Percentiles rank a stretch among this genome's conserved stretches.
Evolutionary conservation across 2,113 vertebrate genomes (phyloP).

Genomic region (Hippolais icterina): DNA sequence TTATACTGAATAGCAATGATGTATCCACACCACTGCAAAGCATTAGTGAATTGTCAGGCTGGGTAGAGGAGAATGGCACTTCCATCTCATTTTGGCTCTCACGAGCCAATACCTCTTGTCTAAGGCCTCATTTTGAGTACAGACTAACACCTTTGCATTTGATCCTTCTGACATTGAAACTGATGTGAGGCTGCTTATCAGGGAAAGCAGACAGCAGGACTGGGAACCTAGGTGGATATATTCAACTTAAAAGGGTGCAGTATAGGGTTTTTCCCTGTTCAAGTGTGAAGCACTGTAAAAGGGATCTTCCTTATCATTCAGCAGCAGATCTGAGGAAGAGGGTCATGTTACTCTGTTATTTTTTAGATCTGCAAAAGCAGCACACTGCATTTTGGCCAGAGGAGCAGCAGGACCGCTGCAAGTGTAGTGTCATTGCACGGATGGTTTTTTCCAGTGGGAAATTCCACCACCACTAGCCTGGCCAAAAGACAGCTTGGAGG

Average conservation of each 20-base stretch:
- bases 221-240: neutral
- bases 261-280: neutral
- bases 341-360: neutral
- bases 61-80: neutral
- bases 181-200: neutral
- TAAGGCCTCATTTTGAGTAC: neutral
- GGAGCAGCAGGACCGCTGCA: neutral
- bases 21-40: neutral
- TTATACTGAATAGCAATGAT: neutral
- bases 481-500: neutral
- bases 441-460: constrained; percentile 16
- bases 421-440: neutral
- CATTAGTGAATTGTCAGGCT: neutral
- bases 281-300: neutral
- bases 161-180: neutral
- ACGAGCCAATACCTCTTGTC: neutral
- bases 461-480: neutral
- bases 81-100: neutral
- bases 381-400: neutral
- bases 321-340: neutral
- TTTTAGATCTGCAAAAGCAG: neutral
- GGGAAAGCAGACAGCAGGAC: neutral
- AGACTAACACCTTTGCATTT: neutral
- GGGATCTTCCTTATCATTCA: neutral
- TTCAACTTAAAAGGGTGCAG: neutral